Evolutionary conservation across 2,888 invertebrate species (phyloP).

Genomic region (Tubiluchus corallicola): DNA sequence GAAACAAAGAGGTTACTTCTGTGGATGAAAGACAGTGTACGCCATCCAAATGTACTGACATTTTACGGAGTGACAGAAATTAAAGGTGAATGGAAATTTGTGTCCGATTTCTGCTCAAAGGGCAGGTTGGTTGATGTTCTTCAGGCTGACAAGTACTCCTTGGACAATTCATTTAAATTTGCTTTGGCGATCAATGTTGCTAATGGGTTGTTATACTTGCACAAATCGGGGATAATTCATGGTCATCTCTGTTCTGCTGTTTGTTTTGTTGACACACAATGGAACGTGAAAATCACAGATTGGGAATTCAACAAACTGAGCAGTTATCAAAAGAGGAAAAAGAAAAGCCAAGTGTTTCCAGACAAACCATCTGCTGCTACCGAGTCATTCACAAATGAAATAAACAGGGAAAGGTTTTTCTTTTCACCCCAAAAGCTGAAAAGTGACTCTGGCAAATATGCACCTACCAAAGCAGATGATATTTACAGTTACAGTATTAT

Average conservation of each 20-base stretch:
- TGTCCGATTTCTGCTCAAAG: constrained; percentile 20
- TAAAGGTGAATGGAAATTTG: constrained; percentile 16
- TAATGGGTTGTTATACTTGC: constrained; percentile 17
- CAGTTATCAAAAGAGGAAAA: too few relatives aligned
- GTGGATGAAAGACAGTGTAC: constrained; percentile 18
- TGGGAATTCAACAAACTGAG: too few relatives aligned
- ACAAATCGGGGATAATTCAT: constrained; percentile 20
- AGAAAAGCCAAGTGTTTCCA: too few relatives aligned
- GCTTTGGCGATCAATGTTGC: constrained; percentile 17
- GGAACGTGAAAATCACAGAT: constrained; percentile 22
- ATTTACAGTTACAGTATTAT: constrained; percentile 1
- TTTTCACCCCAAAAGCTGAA: too few relatives aligned
- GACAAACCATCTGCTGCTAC: too few relatives aligned
- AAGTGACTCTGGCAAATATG: too few relatives aligned
- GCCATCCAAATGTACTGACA: constrained; percentile 19
- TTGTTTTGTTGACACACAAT: constrained; percentile 21
- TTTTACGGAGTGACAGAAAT: constrained; percentile 22
- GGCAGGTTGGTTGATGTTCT: constrained; percentile 21
- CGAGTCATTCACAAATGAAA: too few relatives aligned
- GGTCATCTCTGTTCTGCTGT: constrained; percentile 18
- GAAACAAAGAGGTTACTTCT: constrained; percentile 16
- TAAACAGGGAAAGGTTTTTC: too few relatives aligned
- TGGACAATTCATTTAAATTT: constrained; percentile 20
- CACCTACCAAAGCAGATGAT: background rate
- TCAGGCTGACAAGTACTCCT: constrained; percentile 18